Evolutionary conservation across 2,888 invertebrate species (phyloP), one percentile per base, ranked within the genome.

Genomic region (Drosophila antonietae): DNA sequence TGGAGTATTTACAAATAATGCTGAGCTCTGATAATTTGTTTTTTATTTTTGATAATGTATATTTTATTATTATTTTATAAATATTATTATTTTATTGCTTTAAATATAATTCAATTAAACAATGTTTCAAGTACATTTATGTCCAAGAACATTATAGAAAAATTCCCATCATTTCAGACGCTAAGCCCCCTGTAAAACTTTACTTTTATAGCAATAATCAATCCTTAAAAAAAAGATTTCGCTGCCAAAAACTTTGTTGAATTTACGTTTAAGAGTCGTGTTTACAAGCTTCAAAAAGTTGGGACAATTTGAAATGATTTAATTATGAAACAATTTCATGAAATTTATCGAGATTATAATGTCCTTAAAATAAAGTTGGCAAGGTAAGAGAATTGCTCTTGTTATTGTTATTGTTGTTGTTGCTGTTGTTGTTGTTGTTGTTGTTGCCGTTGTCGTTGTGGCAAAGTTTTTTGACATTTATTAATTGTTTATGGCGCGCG

Each of bases 401-500:
- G 6, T 15, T 18, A 35, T 0, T 39, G 51, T 20, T 52, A 44
- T 28, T 28, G 6, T 33, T 33, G 8, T 8, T 8, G 2, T 33
- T 33, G 33, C 12, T 18, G 49, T 28, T 28, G 5, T 33, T 33
- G 8, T 8, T 8, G 8, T 33, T 33, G 33, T 15, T 18, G 39
- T 0, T 39, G 51, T 31, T 52, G 49, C 41, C 67, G 68, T 55
- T 68, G 51, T 68, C 75, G 75, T 68, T 83, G 88, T 61, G 72
- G 69, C 74, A 87, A 87, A 87, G 78, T 82, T 87, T 80, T 80
- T 75, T 84, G 89, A 82, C 87, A 87, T 83, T 88, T 82, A 86
- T 90, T 84, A 87, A 81, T 87, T 87, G 84, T 83, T 89, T 88
- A 85, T 76, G 80, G 58, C 58, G 66, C 73, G 72, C 67, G 62